Evolutionary conservation across 2,797 vertebrate genomes (phyloP).

Genomic region (Gallinago solitaria): DNA sequence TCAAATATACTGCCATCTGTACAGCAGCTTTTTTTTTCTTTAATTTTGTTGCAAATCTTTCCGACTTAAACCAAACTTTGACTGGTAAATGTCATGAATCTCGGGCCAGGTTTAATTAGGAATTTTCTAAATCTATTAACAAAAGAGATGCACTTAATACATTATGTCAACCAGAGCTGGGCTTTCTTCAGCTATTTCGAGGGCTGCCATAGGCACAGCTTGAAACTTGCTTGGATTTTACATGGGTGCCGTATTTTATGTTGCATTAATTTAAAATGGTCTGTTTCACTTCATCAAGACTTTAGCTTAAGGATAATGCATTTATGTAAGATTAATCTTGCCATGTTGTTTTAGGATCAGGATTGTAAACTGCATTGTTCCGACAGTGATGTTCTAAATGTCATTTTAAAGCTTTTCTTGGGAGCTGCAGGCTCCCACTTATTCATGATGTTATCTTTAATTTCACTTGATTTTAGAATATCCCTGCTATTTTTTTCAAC

Average conservation of each 20-base stretch:
- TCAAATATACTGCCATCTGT: conserved; percentile 51
- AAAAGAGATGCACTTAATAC: conserved; percentile 67
- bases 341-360: conserved; percentile 68
- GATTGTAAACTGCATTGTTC: conserved; percentile 59
- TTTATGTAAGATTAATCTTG: conserved; percentile 71
- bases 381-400: conserved; percentile 43
- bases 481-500: conserved; percentile 31
- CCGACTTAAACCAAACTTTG: conserved; percentile 44
- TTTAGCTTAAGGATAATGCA: conserved; percentile 74
- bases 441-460: conserved; percentile 52
- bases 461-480: conserved; percentile 47
- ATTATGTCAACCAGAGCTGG: conserved; percentile 49
- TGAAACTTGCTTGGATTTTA: conserved; percentile 60
- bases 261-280: conserved; percentile 67
- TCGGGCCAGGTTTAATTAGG: conserved; percentile 54
- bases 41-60: conserved; percentile 63
- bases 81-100: conserved; percentile 61
- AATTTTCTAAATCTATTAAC: conserved; percentile 70
- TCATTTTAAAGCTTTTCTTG: conserved; percentile 44
- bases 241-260: conserved; percentile 11
- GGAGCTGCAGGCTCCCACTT: conserved; percentile 51
- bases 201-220: conserved; percentile 57
- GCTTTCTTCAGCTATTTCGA: conserved; percentile 45
- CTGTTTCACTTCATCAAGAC: conserved; percentile 60
- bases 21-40: conserved; percentile 57